Base-by-base conservation (phyloP, 1,140 invertebrate species). In the Asbolus verrucosus region DNA sequence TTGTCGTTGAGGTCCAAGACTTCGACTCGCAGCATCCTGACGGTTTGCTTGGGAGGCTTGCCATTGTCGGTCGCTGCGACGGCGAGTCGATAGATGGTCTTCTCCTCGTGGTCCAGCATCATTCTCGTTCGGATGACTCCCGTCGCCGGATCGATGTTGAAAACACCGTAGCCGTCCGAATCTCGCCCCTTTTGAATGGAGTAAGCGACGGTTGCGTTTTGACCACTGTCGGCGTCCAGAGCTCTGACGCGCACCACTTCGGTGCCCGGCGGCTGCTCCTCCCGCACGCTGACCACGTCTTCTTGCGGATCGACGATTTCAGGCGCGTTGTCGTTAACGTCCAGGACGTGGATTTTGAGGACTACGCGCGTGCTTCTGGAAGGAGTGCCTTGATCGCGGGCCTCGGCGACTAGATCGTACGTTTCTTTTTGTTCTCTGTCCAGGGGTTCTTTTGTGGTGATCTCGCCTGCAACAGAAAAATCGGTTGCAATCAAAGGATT, bases 1-100 rank as follows among this genome's bases (percentile, higher is more conserved):
- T 95, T 94, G 80, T 97, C 94, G 80, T 96, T 95, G 36, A 97
- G 85, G 80, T 96, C 94, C 72, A 95, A 82, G 13, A 97, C 94
- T 82, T 95, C 92, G 14, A 98, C 90, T 73, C 93, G 88, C 18
- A 95, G 84, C 60, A 91, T 87, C 60, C 92, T 87, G n/a, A 94
- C 85, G 54, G 90, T 91, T 81, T 94, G 88, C 78, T 89, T 89
- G 15, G 90, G 89, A 65, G 94, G 94, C 74, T 84, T 88, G 19
- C 95, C 96, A 70, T 88, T 88, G 83, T 98, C 96, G 27, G 89
- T 92, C 14, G 95, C 96, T 24, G 92, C 89, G 41, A 98, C 90
- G 15, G 90, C 91, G 65, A 98, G 82, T 31, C 89, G 84, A 83
- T 97, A 98, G 65, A 94, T 89, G 59, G 91, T 90, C 74, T 91